phyloP scores from a whole-genome alignment of 2,113 vertebrate species.

The Erythrolamprus reginae region DNA sequence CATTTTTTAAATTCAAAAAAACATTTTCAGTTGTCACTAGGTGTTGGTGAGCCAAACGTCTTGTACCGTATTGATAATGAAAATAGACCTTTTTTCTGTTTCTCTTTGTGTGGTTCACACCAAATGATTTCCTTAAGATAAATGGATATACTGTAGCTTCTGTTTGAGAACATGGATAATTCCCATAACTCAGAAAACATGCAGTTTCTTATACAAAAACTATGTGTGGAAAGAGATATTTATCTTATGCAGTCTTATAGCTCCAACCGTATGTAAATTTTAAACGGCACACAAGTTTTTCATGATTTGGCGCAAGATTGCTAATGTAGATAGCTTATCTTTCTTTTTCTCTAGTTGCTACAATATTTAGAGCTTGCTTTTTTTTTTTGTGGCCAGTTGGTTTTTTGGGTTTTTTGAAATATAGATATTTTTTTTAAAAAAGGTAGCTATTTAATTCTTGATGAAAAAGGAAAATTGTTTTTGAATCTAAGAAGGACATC shows the following conservation, averaged over 20 bases:
- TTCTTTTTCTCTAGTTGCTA: background rate
- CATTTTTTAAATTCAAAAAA: background rate
- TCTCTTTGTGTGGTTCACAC: background rate
- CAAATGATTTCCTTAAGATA: background rate
- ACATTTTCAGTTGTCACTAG: background rate
- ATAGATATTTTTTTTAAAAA: background rate
- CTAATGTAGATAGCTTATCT: background rate
- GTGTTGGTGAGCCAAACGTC: background rate
- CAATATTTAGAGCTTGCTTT: background rate
- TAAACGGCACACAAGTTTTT: background rate
- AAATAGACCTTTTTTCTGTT: background rate
- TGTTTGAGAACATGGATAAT: background rate
- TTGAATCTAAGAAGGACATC: constrained; percentile 3
- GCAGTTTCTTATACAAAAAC: background rate
- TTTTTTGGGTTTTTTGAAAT: background rate
- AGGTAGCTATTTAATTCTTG: background rate
- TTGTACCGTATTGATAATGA: background rate
- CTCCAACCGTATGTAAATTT: background rate
- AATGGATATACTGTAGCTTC: background rate
- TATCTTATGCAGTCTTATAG: background rate
- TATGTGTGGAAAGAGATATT: background rate
- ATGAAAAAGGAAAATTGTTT: background rate
- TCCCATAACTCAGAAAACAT: background rate
- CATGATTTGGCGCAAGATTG: background rate
- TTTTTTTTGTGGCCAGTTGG: background rate